A percentile compares a stretch with the other conserved stretches of the same genome.
These are phyloP conservation scores for Ptyas mucosa DNA, from an alignment of 2,113 vertebrate genomes.

Conservation along the genomic window DNA sequence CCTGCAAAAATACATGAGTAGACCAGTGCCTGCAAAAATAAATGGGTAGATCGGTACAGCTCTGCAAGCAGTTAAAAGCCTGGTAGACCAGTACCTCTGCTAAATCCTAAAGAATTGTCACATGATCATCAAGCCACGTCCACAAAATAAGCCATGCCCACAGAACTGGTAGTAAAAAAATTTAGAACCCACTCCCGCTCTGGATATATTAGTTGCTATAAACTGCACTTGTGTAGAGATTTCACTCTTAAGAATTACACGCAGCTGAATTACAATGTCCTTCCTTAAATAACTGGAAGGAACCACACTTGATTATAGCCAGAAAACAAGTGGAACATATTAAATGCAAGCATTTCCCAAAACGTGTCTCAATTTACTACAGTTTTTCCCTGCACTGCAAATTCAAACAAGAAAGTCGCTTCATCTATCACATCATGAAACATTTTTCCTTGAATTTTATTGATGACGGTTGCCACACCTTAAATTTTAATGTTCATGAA, in stretches of 20 bases:
- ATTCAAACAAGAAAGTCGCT: neutral
- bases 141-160: too few species aligned
- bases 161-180: too few species aligned
- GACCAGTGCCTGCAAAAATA: too few species aligned
- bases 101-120: too few species aligned
- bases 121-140: too few species aligned
- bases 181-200: too few species aligned
- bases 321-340: neutral
- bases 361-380: neutral
- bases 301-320: neutral
- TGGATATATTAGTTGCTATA: neutral
- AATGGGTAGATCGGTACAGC: too few species aligned
- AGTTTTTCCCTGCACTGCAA: neutral
- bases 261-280: neutral
- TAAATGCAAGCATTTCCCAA: constrained; percentile 5
- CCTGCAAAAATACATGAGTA: too few species aligned
- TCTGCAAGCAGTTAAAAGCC: too few species aligned
- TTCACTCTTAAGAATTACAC: neutral
- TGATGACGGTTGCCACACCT: neutral
- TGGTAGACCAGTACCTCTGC: too few species aligned
- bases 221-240: neutral
- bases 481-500: neutral
- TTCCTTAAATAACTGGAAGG: constrained; percentile 8
- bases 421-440: neutral
- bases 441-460: neutral